Conservation (phyloP, 2,888 invertebrate species). For the Drosophila stalkeri region DNA sequence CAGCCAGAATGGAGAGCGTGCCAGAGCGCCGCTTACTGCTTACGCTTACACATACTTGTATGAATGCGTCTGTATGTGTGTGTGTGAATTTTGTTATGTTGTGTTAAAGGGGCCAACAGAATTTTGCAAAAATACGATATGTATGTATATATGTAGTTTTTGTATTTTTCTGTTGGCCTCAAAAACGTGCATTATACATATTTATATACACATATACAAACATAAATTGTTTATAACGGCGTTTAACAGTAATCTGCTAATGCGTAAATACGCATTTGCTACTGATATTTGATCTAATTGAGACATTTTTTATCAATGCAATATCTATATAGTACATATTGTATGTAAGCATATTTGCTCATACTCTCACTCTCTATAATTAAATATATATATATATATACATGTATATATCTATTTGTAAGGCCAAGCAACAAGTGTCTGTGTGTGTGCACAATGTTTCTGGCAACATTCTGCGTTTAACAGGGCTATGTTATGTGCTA, state of each 20-base stretch:
- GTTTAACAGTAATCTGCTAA: slow-evolving; percentile 15
- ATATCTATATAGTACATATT: background rate
- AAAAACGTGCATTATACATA: slow-evolving; percentile 22
- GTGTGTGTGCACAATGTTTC: slow-evolving; percentile 23
- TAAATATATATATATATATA: background rate
- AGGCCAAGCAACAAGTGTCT: slow-evolving; percentile 44
- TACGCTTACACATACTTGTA: slow-evolving; percentile 17
- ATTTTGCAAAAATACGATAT: slow-evolving; percentile 30
- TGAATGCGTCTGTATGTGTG: slow-evolving; percentile 11
- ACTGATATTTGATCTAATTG: background rate
- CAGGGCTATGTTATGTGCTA: slow-evolving; percentile 44
- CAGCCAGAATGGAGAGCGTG: slow-evolving; percentile 26
- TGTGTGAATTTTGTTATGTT: background rate
- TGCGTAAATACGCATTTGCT: slow-evolving; percentile 11
- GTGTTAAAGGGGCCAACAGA: slow-evolving; percentile 21
- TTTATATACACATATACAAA: slow-evolving; percentile 1
- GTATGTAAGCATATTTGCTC: background rate
- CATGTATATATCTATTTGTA: background rate
- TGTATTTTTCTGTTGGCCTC: slow-evolving; percentile 11
- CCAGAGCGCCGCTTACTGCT: slow-evolving; percentile 32
- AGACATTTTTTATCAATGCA: background rate
- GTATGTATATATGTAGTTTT: slow-evolving; percentile 4
- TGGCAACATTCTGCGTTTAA: slow-evolving; percentile 39
- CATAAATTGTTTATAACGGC: background rate
- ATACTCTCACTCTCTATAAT: background rate